A percentile compares a stretch with the other conserved stretches of the same genome.
These are phyloP conservation scores for Nymphalis urticae DNA, from an alignment of 2,888 invertebrate genomes.

Conservation along the genomic window DNA sequence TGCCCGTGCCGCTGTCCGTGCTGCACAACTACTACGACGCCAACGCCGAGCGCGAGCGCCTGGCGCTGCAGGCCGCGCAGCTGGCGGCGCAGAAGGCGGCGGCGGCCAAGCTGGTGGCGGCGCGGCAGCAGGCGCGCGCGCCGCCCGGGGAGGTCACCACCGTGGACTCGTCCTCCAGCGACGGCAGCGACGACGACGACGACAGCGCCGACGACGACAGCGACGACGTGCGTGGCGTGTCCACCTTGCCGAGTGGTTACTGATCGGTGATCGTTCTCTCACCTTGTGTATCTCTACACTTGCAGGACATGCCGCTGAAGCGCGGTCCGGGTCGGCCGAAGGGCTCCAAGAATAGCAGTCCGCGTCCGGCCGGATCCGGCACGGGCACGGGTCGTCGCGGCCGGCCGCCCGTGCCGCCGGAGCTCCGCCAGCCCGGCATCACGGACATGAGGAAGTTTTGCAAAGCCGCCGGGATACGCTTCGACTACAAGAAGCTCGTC, in stretches of 20 bases:
- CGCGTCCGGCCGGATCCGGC: conserved; percentile 36
- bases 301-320: conserved; percentile 63
- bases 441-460: conserved; percentile 79
- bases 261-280: too few relatives aligned
- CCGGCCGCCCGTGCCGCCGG: conserved; percentile 73
- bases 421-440: conserved; percentile 73
- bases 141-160: conserved; percentile 49
- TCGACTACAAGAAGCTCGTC: conserved; percentile 76
- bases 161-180: not conserved
- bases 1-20: conserved; percentile 72
- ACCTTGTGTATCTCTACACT: not conserved
- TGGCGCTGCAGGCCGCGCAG: conserved; percentile 72
- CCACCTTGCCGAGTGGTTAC: too few relatives aligned
- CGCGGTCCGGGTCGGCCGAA: conserved; percentile 71
- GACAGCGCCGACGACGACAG: too few relatives aligned
- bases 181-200: not conserved
- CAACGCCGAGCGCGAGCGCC: conserved; percentile 71
- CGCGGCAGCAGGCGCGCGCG: conserved; percentile 52
- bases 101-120: conserved; percentile 67
- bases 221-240: too few relatives aligned
- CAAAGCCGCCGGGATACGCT: conserved; percentile 76
- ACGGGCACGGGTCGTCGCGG: conserved; percentile 53
- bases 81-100: conserved; percentile 77
- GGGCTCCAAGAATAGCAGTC: conserved; percentile 60
- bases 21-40: conserved; percentile 79